Percentiles rank a stretch among this genome's conserved stretches.
Evolutionary conservation across 1,140 invertebrate genomes (phyloP).

Genomic region (Trigoniulus corallinus): DNA sequence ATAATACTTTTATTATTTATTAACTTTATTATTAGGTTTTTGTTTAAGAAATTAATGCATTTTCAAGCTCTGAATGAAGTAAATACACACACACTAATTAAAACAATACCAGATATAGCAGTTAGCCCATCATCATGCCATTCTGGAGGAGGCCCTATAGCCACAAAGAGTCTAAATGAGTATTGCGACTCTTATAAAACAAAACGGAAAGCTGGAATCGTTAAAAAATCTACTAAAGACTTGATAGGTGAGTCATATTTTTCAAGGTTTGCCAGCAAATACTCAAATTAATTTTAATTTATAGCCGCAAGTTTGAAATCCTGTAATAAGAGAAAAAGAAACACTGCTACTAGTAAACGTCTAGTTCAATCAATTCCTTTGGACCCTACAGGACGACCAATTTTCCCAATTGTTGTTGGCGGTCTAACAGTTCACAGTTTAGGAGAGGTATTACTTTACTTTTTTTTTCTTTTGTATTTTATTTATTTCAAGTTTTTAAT

Average conservation of each 20-base stretch:
- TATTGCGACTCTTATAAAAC: not conserved
- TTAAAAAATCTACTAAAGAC: conserved; percentile 7
- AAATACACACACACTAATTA: not conserved
- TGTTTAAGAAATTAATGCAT: conserved; percentile 7
- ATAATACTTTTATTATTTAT: not conserved
- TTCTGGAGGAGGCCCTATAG: not conserved
- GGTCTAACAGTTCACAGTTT: conserved; percentile 55
- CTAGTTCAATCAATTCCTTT: conserved; percentile 44
- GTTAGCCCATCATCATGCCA: not conserved
- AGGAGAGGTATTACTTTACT: conserved; percentile 40
- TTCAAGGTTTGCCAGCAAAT: conserved; percentile 21
- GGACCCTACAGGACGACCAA: conserved; percentile 45
- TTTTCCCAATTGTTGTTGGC: conserved; percentile 55
- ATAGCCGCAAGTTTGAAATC: conserved; percentile 15
- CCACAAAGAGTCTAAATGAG: not conserved
- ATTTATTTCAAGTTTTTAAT: conserved; percentile 3
- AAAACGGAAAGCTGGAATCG: conserved; percentile 1
- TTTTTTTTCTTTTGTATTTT: not conserved
- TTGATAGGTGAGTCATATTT: conserved; percentile 11
- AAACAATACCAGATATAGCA: not conserved
- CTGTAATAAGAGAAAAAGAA: conserved; percentile 17
- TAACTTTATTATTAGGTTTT: conserved; percentile 3
- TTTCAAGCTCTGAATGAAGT: conserved; percentile 1
- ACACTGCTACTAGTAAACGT: conserved; percentile 25
- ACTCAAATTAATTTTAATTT: not conserved